These are phyloP conservation scores for Siderastrea radians DNA, from an alignment of 92 coral and sea anemone species.

Conservation along the genomic window DNA sequence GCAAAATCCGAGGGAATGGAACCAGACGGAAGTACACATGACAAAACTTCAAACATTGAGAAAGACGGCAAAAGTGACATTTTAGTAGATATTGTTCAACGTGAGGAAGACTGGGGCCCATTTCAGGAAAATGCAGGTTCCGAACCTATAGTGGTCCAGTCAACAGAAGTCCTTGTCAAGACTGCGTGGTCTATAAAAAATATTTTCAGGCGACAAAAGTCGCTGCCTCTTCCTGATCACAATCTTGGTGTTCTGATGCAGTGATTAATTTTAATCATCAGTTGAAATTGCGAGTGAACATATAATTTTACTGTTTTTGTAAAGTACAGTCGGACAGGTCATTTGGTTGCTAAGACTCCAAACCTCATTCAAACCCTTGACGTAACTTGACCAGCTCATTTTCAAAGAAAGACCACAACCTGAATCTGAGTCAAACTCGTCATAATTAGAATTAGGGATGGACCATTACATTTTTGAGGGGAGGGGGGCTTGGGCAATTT, in stretches of 20 bases:
- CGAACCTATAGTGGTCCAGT: not conserved
- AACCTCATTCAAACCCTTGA: too few relatives aligned
- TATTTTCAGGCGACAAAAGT: constrained; percentile 60
- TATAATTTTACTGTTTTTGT: too few relatives aligned
- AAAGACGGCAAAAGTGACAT: not conserved
- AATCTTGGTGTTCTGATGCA: constrained; percentile 22
- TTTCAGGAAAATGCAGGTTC: not conserved
- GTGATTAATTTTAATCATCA: not conserved
- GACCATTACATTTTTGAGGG: too few relatives aligned
- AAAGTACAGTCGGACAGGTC: too few relatives aligned
- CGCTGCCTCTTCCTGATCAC: constrained; percentile 23
- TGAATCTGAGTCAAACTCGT: too few relatives aligned
- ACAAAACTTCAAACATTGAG: not conserved
- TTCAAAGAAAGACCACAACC: too few relatives aligned
- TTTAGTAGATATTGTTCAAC: not conserved
- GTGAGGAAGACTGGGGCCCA: not conserved
- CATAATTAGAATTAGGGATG: too few relatives aligned
- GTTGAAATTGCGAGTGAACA: too few relatives aligned
- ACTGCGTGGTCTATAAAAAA: constrained; percentile 77
- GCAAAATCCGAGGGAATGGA: constrained; percentile 75
- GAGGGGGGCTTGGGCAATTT: too few relatives aligned
- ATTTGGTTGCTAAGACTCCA: too few relatives aligned
- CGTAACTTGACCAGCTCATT: too few relatives aligned
- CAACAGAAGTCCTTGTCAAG: constrained; percentile 77
- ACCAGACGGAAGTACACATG: constrained; percentile 5